Percentiles rank a stretch among this genome's conserved stretches.
Evolutionary conservation across 2,797 vertebrate genomes (phyloP).

Genomic region (Dallia pectoralis): DNA sequence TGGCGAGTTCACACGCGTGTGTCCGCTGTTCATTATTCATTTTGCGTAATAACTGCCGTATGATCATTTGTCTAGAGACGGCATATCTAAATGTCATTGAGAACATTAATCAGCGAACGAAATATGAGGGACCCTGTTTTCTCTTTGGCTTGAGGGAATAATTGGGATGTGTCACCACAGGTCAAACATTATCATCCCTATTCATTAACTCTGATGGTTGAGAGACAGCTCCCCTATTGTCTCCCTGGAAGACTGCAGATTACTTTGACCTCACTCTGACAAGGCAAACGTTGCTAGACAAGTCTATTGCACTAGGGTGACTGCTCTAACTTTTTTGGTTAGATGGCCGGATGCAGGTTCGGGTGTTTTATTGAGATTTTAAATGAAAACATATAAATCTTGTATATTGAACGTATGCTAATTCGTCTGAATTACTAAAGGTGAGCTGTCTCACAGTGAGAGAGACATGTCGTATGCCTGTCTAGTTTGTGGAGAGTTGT

Average conservation of each 20-base stretch:
- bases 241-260: background rate
- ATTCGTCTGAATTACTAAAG: background rate
- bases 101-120: background rate
- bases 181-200: slow-evolving; percentile 1
- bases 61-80: background rate
- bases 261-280: background rate
- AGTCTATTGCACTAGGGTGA: background rate
- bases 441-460: background rate
- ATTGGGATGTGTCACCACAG: background rate
- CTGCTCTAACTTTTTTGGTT: background rate
- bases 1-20: background rate
- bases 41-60: background rate
- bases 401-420: background rate
- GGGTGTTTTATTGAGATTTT: background rate
- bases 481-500: background rate
- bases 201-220: background rate
- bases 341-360: background rate
- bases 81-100: slow-evolving; percentile 7
- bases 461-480: background rate
- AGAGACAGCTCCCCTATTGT: slow-evolving; percentile 4
- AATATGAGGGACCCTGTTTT: slow-evolving; percentile 3
- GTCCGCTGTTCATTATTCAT: background rate
- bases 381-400: background rate
- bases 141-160: background rate
- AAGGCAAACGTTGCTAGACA: background rate